phyloP scores from a whole-genome alignment of 1,140 invertebrate genomes.

The Neelides sp. region DNA sequence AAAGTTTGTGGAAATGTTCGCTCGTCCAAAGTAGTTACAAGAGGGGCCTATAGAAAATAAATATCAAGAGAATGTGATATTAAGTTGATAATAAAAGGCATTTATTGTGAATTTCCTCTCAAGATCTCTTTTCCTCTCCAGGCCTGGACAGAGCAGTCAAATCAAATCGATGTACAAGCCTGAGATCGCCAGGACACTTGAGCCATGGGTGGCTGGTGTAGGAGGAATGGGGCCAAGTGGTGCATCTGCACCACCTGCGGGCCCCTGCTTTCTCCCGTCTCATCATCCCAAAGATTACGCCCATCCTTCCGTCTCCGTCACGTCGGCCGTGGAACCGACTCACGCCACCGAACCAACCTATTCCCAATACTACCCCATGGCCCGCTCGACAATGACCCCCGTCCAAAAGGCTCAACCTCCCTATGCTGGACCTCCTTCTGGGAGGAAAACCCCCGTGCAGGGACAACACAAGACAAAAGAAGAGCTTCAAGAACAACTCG shows the following conservation, averaged over 20 bases:
- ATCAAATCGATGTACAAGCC: conserved; percentile 50
- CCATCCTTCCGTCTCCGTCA: conserved; percentile 26
- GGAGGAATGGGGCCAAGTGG: conserved; percentile 18
- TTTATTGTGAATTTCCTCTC: too few species aligned
- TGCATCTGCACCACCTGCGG: conserved; percentile 13
- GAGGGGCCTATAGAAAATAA: too few species aligned
- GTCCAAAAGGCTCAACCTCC: conserved; percentile 10
- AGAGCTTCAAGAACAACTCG: conserved; percentile 46
- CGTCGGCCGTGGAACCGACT: conserved; percentile 24
- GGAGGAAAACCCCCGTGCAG: conserved; percentile 27
- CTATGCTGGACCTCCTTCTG: conserved; percentile 6
- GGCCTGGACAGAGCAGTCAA: conserved; percentile 44
- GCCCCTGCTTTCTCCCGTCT: conserved; percentile 10
- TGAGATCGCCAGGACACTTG: conserved; percentile 49
- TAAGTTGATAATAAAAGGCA: too few species aligned
- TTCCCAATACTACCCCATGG: conserved; percentile 31
- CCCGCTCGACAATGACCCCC: conserved; percentile 26
- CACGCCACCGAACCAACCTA: conserved; percentile 30
- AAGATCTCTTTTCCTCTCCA: conserved; percentile 34
- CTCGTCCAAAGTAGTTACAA: background rate
- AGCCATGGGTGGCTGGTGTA: conserved; percentile 42
- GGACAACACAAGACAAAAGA: conserved; percentile 35
- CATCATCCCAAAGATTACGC: conserved; percentile 29
- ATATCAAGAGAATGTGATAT: too few species aligned
- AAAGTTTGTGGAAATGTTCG: too few species aligned